These are phyloP conservation scores for Drosophila demipolita DNA, from an alignment of 2,888 invertebrate genomes.

Conservation along the genomic window DNA sequence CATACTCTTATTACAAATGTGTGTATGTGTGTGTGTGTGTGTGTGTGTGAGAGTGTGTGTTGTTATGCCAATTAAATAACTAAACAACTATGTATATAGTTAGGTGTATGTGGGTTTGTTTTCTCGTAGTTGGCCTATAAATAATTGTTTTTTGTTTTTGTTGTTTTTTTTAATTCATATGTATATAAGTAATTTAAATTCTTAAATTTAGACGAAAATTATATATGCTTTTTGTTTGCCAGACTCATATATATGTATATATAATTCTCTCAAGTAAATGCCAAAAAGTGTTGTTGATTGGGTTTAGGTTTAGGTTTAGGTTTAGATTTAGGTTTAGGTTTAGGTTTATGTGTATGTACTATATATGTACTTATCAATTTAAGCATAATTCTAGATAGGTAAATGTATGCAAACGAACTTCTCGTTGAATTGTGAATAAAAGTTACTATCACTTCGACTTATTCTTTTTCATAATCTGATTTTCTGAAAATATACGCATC, in stretches of 20 bases:
- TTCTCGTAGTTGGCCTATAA: slow-evolving; percentile 38
- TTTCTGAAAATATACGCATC: slow-evolving; percentile 45
- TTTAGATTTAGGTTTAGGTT: slow-evolving; percentile 9
- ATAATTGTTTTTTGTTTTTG: slow-evolving; percentile 24
- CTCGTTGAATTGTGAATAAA: slow-evolving; percentile 56
- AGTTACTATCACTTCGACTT: slow-evolving; percentile 67
- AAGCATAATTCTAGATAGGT: slow-evolving; percentile 63
- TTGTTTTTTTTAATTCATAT: slow-evolving; percentile 15
- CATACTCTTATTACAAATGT: slow-evolving; percentile 23
- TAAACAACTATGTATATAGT: slow-evolving; percentile 54
- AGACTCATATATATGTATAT: slow-evolving; percentile 56
- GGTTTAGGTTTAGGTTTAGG: slow-evolving; percentile 7
- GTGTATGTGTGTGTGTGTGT: slow-evolving; percentile 4
- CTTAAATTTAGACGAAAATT: slow-evolving; percentile 79
- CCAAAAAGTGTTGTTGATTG: slow-evolving; percentile 62
- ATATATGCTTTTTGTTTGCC: slow-evolving; percentile 47
- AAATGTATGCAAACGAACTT: slow-evolving; percentile 64
- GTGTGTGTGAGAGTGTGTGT: slow-evolving; percentile 12
- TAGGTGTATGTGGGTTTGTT: slow-evolving; percentile 25
- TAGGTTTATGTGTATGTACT: slow-evolving; percentile 31
- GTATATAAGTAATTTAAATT: slow-evolving; percentile 44
- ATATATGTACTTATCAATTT: slow-evolving; percentile 54
- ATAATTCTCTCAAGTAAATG: slow-evolving; percentile 79
- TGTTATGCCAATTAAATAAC: slow-evolving; percentile 67
- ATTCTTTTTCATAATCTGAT: slow-evolving; percentile 27